Conservation (phyloP, 2,888 invertebrate species). For the Orthonevra nobilis region DNA sequence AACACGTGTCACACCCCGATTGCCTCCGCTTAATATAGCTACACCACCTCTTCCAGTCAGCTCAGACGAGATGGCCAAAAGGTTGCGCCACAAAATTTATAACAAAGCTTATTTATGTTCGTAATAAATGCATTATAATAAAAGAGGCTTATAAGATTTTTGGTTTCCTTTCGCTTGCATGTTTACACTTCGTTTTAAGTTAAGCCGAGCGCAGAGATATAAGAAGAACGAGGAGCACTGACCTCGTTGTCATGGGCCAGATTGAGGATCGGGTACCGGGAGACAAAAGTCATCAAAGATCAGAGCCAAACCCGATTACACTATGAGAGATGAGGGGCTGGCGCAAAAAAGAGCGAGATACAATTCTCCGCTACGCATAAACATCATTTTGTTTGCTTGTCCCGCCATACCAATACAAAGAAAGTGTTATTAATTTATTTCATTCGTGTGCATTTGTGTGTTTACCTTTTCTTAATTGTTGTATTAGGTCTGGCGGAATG, state of each 20-base stretch:
- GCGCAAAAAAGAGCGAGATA: neutral
- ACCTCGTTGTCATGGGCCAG: constrained; percentile 20
- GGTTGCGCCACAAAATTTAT: neutral
- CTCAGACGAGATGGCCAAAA: neutral
- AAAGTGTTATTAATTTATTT: constrained; percentile 29
- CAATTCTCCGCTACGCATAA: constrained; percentile 22
- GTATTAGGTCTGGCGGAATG: too few relatives aligned
- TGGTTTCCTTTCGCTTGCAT: neutral
- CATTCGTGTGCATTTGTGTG: constrained; percentile 12
- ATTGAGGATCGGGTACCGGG: too few relatives aligned
- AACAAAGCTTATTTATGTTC: neutral
- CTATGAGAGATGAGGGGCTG: neutral
- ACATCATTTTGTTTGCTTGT: constrained; percentile 24
- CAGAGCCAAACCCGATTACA: constrained; percentile 21
- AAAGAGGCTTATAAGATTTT: neutral
- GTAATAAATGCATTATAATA: neutral
- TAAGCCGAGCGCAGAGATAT: neutral
- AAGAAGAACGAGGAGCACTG: constrained; percentile 53
- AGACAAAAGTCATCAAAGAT: constrained; percentile 32
- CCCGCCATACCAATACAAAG: neutral
- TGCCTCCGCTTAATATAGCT: constrained; percentile 8
- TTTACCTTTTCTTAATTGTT: constrained; percentile 32
- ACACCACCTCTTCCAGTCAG: neutral
- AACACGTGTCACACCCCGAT: too few relatives aligned
- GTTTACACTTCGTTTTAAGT: constrained; percentile 4